Conservation (phyloP, 2,888 invertebrate species). For the Apamea sordens region DNA sequence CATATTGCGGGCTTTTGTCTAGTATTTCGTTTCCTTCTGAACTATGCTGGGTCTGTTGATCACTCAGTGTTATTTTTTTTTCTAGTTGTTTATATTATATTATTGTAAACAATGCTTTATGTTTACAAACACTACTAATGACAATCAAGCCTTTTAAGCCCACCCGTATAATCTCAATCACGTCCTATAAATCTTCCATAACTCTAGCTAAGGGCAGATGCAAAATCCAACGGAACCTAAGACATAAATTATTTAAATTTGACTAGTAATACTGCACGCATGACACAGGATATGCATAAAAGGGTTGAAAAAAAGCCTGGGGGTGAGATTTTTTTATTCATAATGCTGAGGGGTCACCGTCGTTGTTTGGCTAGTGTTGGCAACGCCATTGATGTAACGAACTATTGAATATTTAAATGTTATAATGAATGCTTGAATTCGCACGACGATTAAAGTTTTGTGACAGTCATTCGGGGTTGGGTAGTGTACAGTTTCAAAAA, state of each 20-base stretch:
- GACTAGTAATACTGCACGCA: slow-evolving; percentile 88
- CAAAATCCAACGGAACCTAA: slow-evolving; percentile 81
- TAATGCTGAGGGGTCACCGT: slow-evolving; percentile 73
- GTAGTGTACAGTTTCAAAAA: slow-evolving; percentile 30
- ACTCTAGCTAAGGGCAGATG: slow-evolving; percentile 80
- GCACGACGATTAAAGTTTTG: slow-evolving; percentile 79
- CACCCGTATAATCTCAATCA: slow-evolving; percentile 54
- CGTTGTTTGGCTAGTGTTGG: slow-evolving; percentile 81
- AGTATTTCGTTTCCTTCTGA: not conserved
- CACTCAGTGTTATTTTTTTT: not conserved
- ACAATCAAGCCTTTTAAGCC: slow-evolving; percentile 44
- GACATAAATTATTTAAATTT: slow-evolving; percentile 90
- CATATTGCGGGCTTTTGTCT: not conserved
- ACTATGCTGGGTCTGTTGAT: not conserved
- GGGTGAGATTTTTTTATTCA: slow-evolving; percentile 85
- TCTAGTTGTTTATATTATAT: not conserved
- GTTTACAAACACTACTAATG: slow-evolving; percentile 30
- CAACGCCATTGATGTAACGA: slow-evolving; percentile 81
- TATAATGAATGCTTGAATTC: slow-evolving; percentile 75
- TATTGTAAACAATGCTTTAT: not conserved
- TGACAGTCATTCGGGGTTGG: slow-evolving; percentile 44
- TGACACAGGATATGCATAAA: slow-evolving; percentile 89
- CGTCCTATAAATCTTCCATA: slow-evolving; percentile 68
- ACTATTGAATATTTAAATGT: slow-evolving; percentile 82
- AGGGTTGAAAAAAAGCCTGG: slow-evolving; percentile 85